Conservation (phyloP, 2,113 vertebrate species). For the Cephalopterus ornatus region DNA sequence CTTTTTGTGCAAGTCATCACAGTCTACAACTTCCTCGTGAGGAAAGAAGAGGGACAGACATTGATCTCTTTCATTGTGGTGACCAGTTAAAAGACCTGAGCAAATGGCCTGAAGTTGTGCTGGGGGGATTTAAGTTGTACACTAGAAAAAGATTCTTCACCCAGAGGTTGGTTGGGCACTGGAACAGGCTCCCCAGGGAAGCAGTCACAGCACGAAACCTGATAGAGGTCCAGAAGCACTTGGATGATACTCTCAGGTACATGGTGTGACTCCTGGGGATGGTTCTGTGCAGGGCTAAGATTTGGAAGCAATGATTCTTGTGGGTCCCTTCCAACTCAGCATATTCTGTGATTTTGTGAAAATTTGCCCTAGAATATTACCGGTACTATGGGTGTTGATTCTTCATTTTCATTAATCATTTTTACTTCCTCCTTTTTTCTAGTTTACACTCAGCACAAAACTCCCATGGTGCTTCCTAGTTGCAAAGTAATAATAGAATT, state of each 20-base stretch:
- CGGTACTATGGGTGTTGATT: background rate
- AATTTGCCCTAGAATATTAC: background rate
- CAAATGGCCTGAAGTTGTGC: background rate
- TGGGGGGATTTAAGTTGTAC: background rate
- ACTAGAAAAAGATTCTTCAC: background rate
- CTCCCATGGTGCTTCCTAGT: background rate
- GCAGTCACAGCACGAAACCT: background rate
- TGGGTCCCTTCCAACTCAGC: background rate
- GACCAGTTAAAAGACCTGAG: background rate
- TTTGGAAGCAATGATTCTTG: background rate
- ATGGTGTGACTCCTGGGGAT: background rate
- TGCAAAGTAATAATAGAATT: background rate
- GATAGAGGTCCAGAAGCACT: background rate
- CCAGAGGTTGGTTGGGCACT: background rate
- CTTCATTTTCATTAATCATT: background rate
- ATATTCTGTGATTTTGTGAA: background rate
- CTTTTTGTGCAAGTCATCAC: background rate
- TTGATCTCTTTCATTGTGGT: background rate
- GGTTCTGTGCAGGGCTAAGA: background rate
- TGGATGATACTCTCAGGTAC: background rate
- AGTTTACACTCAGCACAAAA: background rate
- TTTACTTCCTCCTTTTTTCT: background rate
- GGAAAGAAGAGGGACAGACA: background rate
- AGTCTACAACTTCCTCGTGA: background rate
- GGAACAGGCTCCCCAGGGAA: background rate